Conservation (phyloP, 2,888 invertebrate genomes). For the Epirrhoe tristata region DNA sequence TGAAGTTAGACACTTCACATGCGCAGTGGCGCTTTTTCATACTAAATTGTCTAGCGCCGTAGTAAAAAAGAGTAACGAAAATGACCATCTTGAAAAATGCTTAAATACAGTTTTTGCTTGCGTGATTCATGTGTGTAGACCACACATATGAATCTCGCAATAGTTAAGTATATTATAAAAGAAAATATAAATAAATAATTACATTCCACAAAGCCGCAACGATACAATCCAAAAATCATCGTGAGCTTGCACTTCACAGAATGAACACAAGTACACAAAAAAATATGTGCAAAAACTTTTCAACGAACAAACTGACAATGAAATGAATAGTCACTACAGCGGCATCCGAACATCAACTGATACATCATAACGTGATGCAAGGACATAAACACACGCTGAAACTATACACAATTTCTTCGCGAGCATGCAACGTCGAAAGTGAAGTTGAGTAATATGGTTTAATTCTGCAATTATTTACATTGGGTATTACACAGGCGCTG, state of each 20-base stretch:
- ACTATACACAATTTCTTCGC: slow-evolving; percentile 70
- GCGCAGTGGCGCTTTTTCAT: not conserved
- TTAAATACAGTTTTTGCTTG: not conserved
- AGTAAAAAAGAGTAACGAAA: not conserved
- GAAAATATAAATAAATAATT: no score
- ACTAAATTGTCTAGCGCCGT: no score
- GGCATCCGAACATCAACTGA: slow-evolving; percentile 62
- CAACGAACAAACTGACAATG: slow-evolving; percentile 2
- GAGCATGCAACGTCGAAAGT: slow-evolving; percentile 68
- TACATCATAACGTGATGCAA: slow-evolving; percentile 69
- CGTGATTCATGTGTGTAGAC: no score
- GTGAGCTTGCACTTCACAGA: not conserved
- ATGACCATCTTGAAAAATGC: not conserved
- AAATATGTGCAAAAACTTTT: slow-evolving; percentile 9
- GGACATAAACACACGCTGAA: slow-evolving; percentile 73
- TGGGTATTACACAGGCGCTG: slow-evolving; percentile 2
- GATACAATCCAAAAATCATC: no score
- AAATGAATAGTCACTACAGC: slow-evolving; percentile 33
- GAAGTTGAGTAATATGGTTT: slow-evolving; percentile 67
- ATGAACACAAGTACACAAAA: not conserved
- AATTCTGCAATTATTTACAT: slow-evolving; percentile 43
- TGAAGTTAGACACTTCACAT: not conserved
- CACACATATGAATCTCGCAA: not conserved
- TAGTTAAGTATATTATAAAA: not conserved
- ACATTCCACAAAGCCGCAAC: no score